Conservation (phyloP, 1,140 invertebrate genomes). For the Apocrypta bakeri region DNA sequence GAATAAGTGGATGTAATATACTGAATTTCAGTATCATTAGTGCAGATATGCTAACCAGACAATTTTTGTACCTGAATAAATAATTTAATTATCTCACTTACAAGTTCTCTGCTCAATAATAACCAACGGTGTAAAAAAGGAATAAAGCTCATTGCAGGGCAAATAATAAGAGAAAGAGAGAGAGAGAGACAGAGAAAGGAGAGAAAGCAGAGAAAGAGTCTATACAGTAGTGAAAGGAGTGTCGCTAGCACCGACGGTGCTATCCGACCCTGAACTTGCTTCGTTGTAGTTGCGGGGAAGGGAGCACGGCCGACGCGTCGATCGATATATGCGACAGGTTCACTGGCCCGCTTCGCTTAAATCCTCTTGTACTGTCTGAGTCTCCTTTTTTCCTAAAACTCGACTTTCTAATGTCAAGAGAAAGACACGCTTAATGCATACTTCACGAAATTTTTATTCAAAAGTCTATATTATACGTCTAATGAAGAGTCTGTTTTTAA, state of each 20-base stretch:
- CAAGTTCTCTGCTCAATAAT: too few species aligned
- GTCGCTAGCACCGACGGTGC: not conserved
- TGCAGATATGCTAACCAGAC: not conserved
- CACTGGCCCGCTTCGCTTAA: conserved; percentile 5
- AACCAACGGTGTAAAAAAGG: not conserved
- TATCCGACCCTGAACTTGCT: conserved; percentile 50
- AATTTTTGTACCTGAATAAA: not conserved
- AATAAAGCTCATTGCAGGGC: not conserved
- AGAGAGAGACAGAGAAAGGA: conserved; percentile 26
- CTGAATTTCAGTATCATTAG: not conserved
- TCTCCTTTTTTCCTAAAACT: not conserved
- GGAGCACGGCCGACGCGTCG: not conserved
- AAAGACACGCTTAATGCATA: too few species aligned
- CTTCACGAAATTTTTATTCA: too few species aligned
- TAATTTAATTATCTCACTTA: not conserved
- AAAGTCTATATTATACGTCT: too few species aligned
- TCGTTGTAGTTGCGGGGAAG: not conserved
- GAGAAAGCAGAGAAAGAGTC: conserved; percentile 39
- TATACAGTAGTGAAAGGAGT: not conserved
- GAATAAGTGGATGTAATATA: not conserved
- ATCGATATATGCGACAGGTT: conserved; percentile 52
- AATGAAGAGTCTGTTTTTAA: too few species aligned
- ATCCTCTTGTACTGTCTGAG: conserved; percentile 15
- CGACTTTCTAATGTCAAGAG: too few species aligned
- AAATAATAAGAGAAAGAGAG: not conserved